phyloP scores from a whole-genome alignment of 53 echinoderm and acorn worm genomes.

The Mesocentrotus franciscanus region DNA sequence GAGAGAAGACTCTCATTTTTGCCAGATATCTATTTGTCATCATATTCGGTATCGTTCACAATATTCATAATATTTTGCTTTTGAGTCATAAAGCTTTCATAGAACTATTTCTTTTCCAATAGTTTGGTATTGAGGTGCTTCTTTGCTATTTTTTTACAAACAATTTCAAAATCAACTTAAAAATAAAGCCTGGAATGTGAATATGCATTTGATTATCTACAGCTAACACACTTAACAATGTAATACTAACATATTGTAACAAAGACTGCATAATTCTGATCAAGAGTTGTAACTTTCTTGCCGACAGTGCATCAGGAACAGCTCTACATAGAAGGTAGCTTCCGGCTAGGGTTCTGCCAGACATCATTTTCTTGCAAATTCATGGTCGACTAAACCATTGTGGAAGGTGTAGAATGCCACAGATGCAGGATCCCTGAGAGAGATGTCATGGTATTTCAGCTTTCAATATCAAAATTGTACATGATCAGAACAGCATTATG shows the following conservation, averaged over 20 bases:
- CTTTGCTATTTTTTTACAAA: constrained; percentile 55
- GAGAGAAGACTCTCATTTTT: not conserved
- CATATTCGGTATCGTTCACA: constrained; percentile 5
- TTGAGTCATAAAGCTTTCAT: constrained; percentile 37
- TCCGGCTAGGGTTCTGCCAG: not conserved
- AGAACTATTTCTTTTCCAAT: not conserved
- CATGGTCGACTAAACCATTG: constrained; percentile 5
- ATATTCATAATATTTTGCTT: constrained; percentile 14
- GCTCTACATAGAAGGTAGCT: not conserved
- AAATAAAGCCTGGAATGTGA: constrained; percentile 41
- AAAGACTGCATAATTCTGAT: constrained; percentile 50
- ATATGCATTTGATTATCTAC: constrained; percentile 40
- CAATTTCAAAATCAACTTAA: constrained; percentile 6
- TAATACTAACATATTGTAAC: constrained; percentile 22
- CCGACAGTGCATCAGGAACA: constrained; percentile 19
- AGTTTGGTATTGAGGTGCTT: constrained; percentile 50
- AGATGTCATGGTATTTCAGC: not conserved
- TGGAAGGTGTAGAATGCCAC: not conserved
- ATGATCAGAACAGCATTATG: constrained; percentile 38
- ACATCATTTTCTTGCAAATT: constrained; percentile 13
- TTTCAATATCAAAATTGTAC: constrained; percentile 26
- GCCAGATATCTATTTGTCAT: constrained; percentile 21
- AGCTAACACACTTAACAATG: constrained; percentile 44
- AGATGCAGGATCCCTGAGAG: constrained; percentile 23
- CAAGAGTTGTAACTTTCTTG: constrained; percentile 24